Evolutionary conservation across 2,888 invertebrate species (phyloP).

Genomic region (Exephanes ischioxanthus): DNA sequence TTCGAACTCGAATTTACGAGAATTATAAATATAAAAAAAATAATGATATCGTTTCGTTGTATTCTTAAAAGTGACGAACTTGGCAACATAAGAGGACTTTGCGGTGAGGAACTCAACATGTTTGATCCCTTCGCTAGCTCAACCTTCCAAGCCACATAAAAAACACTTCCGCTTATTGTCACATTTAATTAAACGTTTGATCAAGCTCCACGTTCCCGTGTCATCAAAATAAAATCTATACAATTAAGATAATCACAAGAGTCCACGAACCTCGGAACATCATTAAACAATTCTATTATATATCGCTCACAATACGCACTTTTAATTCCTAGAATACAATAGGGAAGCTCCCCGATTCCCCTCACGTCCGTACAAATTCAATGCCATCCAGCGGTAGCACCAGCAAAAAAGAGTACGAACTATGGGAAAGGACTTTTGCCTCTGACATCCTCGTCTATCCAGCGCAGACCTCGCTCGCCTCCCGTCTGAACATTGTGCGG

Average conservation of each 20-base stretch:
- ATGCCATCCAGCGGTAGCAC: constrained; percentile 22
- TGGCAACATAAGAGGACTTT: too few species aligned
- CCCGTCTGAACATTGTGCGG: constrained; percentile 33
- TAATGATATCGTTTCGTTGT: too few species aligned
- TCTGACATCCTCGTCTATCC: constrained; percentile 11
- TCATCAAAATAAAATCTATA: neutral
- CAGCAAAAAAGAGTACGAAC: constrained; percentile 13
- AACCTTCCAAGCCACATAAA: neutral
- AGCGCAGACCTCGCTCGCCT: constrained; percentile 1
- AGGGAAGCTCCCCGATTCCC: constrained; percentile 23
- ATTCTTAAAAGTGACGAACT: too few species aligned
- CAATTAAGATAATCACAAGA: constrained; percentile 12
- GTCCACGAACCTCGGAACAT: neutral
- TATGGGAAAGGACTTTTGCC: constrained; percentile 46
- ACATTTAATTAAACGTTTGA: neutral
- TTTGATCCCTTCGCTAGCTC: neutral
- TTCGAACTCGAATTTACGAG: too few species aligned
- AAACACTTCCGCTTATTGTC: neutral
- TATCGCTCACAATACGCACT: neutral
- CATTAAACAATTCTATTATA: neutral
- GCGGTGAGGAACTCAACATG: too few species aligned
- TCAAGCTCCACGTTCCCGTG: neutral
- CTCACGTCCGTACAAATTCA: constrained; percentile 42
- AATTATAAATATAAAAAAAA: too few species aligned
- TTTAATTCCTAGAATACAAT: neutral